These are phyloP conservation scores for Pholis gunnellus DNA, from an alignment of 2,113 vertebrate species.

Conservation along the genomic window DNA sequence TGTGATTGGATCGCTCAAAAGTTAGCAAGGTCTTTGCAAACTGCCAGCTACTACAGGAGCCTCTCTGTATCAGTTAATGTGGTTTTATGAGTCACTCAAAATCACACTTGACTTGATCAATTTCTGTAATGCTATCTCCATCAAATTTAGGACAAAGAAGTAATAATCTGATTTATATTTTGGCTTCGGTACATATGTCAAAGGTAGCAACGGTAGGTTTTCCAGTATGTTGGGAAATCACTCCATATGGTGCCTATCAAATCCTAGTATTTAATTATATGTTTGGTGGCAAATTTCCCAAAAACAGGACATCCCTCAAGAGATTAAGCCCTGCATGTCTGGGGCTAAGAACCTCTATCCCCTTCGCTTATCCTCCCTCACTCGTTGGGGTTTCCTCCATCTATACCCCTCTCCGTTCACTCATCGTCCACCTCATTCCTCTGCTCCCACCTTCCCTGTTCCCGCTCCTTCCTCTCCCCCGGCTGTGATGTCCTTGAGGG, in stretches of 20 bases:
- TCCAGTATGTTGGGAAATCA: neutral
- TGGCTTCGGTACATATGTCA: neutral
- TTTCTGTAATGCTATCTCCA: neutral
- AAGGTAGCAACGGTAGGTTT: neutral
- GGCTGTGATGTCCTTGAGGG: slow-evolving; percentile 86
- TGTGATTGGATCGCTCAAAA: neutral
- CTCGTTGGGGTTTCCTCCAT: slow-evolving; percentile 62
- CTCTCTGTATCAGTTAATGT: neutral
- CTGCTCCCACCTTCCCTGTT: slow-evolving; percentile 53
- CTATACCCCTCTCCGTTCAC: slow-evolving; percentile 42
- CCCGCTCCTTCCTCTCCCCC: slow-evolving; percentile 50
- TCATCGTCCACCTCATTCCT: slow-evolving; percentile 45
- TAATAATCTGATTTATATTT: neutral
- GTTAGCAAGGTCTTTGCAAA: neutral
- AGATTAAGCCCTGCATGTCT: slow-evolving; percentile 48
- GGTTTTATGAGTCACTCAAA: neutral
- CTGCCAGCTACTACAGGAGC: neutral
- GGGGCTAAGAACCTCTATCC: slow-evolving; percentile 37
- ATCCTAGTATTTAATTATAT: slow-evolving; percentile 14
- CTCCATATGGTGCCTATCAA: slow-evolving; percentile 28
- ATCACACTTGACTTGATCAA: neutral
- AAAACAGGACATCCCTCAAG: slow-evolving; percentile 11
- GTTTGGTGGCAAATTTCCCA: slow-evolving; percentile 27
- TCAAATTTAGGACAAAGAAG: neutral
- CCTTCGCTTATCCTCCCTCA: slow-evolving; percentile 30